A percentile compares a stretch with the other conserved stretches of the same genome.
Evolutionary conservation across 2,797 vertebrate genomes (phyloP).

Genomic region (Anabacerthia variegaticeps): DNA sequence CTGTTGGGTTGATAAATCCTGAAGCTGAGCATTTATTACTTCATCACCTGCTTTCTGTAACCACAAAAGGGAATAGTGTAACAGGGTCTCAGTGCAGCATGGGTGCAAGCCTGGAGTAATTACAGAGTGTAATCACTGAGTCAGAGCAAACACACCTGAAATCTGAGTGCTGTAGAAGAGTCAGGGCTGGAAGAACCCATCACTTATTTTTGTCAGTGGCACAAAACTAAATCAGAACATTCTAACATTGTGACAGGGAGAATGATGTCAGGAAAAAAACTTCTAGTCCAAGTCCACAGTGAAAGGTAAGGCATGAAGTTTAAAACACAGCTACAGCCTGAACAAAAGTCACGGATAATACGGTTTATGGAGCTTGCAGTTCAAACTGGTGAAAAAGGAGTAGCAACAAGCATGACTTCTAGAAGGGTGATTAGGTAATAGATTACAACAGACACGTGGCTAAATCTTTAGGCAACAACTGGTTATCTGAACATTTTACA

Average conservation of each 20-base stretch:
- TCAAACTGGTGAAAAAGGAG: background rate
- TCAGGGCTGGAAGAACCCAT: background rate
- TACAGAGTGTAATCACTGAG: background rate
- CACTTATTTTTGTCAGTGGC: background rate
- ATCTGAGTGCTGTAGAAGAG: background rate
- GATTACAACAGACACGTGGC: background rate
- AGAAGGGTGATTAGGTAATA: background rate
- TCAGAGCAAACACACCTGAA: conserved; percentile 9
- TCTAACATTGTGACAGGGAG: background rate
- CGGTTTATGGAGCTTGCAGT: background rate
- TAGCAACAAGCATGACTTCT: background rate
- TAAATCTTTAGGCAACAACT: background rate
- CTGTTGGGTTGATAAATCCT: background rate
- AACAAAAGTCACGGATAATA: background rate
- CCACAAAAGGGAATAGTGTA: background rate
- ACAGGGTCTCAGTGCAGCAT: background rate
- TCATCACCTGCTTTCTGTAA: background rate
- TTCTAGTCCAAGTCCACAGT: background rate
- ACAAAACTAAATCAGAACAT: background rate
- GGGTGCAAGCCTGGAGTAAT: background rate
- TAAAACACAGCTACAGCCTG: background rate
- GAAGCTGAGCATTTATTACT: conserved; percentile 8
- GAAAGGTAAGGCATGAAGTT: background rate
- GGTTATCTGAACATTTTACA: background rate
- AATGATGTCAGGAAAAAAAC: background rate